These are phyloP conservation scores for Drosophila lacertosa DNA, from an alignment of 1,140 invertebrate genomes.

Conservation along the genomic window DNA sequence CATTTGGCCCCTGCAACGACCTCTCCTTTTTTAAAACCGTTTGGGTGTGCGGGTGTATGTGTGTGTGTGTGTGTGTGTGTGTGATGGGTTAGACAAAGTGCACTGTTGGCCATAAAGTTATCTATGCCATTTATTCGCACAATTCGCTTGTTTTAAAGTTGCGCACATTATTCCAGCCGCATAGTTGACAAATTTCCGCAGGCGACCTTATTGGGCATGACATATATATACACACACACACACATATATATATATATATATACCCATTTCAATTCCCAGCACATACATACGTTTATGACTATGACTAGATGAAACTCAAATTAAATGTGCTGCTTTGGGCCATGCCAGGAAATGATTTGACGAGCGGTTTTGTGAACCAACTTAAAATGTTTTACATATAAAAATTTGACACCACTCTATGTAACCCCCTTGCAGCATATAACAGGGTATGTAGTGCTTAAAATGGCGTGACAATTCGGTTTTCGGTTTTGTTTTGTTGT, in stretches of 20 bases:
- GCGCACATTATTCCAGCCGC: constrained; percentile 32
- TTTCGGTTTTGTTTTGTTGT: not conserved
- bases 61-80: constrained; percentile 38
- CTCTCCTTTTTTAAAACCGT: constrained; percentile 7
- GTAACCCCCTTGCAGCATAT: not conserved
- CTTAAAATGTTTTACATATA: not conserved
- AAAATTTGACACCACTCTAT: too few relatives aligned
- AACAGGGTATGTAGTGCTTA: not conserved
- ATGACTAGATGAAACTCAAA: constrained; percentile 17
- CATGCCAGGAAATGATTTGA: constrained; percentile 10
- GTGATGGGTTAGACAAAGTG: constrained; percentile 71
- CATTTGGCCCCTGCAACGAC: constrained; percentile 57
- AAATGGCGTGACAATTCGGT: constrained; percentile 1
- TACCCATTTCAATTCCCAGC: not conserved
- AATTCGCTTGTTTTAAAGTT: constrained; percentile 73
- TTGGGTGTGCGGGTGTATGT: not conserved
- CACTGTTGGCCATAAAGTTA: constrained; percentile 72
- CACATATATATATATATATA: constrained; percentile 6
- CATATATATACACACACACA: constrained; percentile 8
- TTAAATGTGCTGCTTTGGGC: constrained; percentile 10
- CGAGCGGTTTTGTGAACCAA: constrained; percentile 16
- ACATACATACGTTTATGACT: constrained; percentile 3
- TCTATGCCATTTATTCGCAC: constrained; percentile 73
- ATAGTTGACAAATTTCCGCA: constrained; percentile 73
- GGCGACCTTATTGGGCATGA: constrained; percentile 40